These are phyloP conservation scores for Aradophagus sp. DNA, from an alignment of 1,140 invertebrate genomes.

Conservation along the genomic window DNA sequence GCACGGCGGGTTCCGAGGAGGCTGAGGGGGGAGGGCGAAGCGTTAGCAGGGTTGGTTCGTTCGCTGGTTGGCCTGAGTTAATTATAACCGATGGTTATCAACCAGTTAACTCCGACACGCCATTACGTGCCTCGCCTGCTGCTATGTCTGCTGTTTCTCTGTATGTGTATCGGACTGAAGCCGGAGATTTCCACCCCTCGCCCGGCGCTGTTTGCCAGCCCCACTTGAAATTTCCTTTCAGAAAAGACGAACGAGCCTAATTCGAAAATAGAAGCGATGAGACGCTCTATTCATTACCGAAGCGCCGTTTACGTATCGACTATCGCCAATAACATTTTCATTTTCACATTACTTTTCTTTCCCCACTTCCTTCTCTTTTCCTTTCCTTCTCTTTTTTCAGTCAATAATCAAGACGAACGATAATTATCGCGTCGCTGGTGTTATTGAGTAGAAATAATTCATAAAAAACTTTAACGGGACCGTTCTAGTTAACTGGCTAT, in stretches of 20 bases:
- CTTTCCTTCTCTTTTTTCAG: too few relatives aligned
- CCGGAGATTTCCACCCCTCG: conserved; percentile 52
- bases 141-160: conserved; percentile 62
- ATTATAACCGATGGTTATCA: conserved; percentile 76
- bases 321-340: too few relatives aligned
- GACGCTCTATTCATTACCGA: conserved; percentile 12
- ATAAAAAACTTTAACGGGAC: too few relatives aligned
- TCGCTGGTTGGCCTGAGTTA: conserved; percentile 74
- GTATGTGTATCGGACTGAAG: conserved; percentile 52
- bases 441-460: too few relatives aligned
- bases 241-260: conserved; percentile 50
- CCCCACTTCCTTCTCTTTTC: too few relatives aligned
- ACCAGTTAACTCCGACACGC: conserved; percentile 75
- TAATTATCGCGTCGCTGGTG: too few relatives aligned
- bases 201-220: conserved; percentile 22
- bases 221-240: conserved; percentile 50
- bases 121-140: conserved; percentile 74
- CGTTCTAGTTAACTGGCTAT: too few relatives aligned
- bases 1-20: background rate
- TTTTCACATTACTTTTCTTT: too few relatives aligned
- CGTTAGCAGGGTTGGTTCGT: conserved; percentile 71
- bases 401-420: too few relatives aligned
- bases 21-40: conserved; percentile 24
- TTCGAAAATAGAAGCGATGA: conserved; percentile 39
- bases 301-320: too few relatives aligned